Evolutionary conservation across 2,888 invertebrate species (phyloP).

Genomic region (Aporophyla lueneburgensis): DNA sequence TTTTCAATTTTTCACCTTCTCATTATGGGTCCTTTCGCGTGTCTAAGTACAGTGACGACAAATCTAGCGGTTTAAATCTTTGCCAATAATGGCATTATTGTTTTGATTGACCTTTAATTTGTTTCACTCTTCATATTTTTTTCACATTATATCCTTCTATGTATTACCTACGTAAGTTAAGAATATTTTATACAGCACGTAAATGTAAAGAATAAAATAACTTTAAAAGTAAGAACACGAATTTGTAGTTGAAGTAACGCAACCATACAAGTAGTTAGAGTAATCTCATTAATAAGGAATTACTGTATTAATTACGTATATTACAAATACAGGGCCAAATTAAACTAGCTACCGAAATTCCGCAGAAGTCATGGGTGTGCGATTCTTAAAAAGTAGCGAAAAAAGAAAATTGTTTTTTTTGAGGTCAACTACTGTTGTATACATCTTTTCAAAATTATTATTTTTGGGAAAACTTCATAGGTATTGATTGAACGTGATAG

Average conservation of each 20-base stretch:
- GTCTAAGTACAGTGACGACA: too few relatives aligned
- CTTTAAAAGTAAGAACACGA: constrained; percentile 49
- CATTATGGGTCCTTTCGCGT: too few relatives aligned
- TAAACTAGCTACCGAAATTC: too few relatives aligned
- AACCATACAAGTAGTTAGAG: constrained; percentile 25
- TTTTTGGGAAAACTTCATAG: too few relatives aligned
- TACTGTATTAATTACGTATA: not conserved
- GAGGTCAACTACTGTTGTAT: too few relatives aligned
- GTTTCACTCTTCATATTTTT: not conserved
- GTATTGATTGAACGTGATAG: too few relatives aligned
- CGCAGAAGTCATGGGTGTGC: too few relatives aligned
- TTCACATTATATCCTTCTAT: constrained; percentile 2
- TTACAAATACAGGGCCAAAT: not conserved
- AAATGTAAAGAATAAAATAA: constrained; percentile 27
- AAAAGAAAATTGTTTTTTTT: too few relatives aligned
- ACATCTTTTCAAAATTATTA: too few relatives aligned
- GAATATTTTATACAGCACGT: constrained; percentile 50
- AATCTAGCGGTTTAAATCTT: too few relatives aligned
- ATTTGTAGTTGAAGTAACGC: constrained; percentile 49
- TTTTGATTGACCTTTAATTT: not conserved
- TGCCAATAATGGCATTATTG: not conserved
- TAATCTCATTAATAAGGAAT: constrained; percentile 3
- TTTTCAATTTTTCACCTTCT: too few relatives aligned
- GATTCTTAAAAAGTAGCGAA: too few relatives aligned
- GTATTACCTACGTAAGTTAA: constrained; percentile 9